These are phyloP conservation scores for Oncorhynchus kisutch DNA, from an alignment of 2,113 vertebrate species.

Conservation along the genomic window DNA sequence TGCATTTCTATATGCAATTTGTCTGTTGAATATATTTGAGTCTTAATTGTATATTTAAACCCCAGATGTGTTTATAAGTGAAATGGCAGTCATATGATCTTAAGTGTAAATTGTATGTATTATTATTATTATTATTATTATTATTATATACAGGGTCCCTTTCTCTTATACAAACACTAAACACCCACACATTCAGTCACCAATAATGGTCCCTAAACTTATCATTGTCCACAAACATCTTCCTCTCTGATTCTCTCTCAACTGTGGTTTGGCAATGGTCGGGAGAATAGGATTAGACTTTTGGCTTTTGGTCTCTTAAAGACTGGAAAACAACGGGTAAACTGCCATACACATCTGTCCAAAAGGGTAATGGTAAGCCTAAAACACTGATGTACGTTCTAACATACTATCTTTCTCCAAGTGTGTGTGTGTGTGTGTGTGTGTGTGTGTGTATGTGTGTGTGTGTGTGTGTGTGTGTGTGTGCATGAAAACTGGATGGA, in stretches of 20 bases:
- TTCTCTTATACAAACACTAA: slow-evolving; percentile 41
- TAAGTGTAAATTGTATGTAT: slow-evolving; percentile 47
- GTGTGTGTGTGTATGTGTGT: neutral
- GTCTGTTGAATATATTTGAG: slow-evolving; percentile 21
- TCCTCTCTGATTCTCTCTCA: slow-evolving; percentile 10
- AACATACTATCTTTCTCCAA: slow-evolving; percentile 33
- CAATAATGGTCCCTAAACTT: slow-evolving; percentile 61
- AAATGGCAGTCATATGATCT: slow-evolving; percentile 42
- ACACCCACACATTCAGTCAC: slow-evolving; percentile 34
- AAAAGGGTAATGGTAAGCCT: slow-evolving; percentile 37
- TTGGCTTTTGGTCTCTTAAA: slow-evolving; percentile 44
- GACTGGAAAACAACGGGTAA: slow-evolving; percentile 38
- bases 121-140: slow-evolving; percentile 59
- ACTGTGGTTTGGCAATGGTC: slow-evolving; percentile 28
- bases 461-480: neutral
- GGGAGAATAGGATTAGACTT: slow-evolving; percentile 36
- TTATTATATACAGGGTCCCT: slow-evolving; percentile 66
- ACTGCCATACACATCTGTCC: slow-evolving; percentile 29
- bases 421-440: neutral
- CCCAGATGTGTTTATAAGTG: slow-evolving; percentile 35
- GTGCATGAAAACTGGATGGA: slow-evolving; percentile 29
- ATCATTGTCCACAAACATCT: slow-evolving; percentile 21
- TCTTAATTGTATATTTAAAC: slow-evolving; percentile 31
- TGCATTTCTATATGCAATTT: slow-evolving; percentile 33
- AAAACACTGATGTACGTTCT: slow-evolving; percentile 31